A percentile compares a stretch with the other conserved stretches of the same genome.
phyloP scores from a whole-genome alignment of 2,797 vertebrate genomes.

The Mormyrus proboscirostris region DNA sequence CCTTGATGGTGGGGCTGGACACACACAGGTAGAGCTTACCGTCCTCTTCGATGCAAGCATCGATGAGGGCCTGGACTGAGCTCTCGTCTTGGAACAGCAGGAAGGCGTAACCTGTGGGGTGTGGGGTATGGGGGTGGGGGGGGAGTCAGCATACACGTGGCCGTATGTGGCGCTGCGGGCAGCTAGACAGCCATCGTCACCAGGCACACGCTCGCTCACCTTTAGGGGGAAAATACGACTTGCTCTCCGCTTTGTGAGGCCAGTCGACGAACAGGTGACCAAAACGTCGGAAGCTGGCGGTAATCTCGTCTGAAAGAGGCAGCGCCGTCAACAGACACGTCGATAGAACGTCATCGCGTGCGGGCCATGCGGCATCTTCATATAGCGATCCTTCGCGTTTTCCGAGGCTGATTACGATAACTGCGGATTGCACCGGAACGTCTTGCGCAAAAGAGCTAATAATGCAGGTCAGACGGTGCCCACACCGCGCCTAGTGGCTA shows the following conservation, averaged over 20 bases:
- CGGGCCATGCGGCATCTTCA: background rate
- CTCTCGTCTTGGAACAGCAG: constrained; percentile 99
- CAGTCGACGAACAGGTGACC: constrained; percentile 98
- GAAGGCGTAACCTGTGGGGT: constrained; percentile 85
- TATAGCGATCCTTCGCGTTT: background rate
- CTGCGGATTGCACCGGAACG: too few relatives aligned
- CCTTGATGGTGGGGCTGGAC: constrained; percentile 98
- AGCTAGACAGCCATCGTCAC: background rate
- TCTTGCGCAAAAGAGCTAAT: background rate
- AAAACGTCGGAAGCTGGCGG: constrained; percentile 96
- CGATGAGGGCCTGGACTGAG: constrained; percentile 96
- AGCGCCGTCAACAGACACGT: constrained; percentile 7
- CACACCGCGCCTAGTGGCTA: background rate
- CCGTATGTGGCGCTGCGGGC: background rate
- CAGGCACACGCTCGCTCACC: constrained; percentile 55
- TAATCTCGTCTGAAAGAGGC: constrained; percentile 83
- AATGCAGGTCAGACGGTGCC: background rate
- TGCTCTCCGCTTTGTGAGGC: constrained; percentile 99
- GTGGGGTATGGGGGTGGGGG: background rate
- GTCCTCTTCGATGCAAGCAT: constrained; percentile 97
- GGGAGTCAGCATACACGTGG: background rate
- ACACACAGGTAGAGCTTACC: constrained; percentile 97
- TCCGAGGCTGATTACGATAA: background rate
- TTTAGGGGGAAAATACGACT: constrained; percentile 98
- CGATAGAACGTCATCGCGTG: background rate